These are phyloP conservation scores for Biston stratarius DNA, from an alignment of 2,888 invertebrate genomes.

Conservation along the genomic window DNA sequence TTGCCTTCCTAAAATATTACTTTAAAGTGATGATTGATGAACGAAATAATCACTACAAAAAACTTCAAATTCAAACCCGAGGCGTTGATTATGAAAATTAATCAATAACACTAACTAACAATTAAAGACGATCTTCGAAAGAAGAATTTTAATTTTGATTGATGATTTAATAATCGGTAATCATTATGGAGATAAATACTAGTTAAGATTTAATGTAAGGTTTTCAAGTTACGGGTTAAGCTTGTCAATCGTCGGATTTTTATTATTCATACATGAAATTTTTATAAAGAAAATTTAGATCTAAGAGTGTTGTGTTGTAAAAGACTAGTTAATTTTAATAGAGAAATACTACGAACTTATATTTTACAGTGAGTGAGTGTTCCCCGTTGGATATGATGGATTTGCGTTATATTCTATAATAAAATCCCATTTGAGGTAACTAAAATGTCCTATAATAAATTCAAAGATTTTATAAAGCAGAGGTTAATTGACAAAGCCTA, in stretches of 20 bases:
- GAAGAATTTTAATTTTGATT: conserved; percentile 62
- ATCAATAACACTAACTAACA: conserved; percentile 60
- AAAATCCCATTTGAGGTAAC: too few relatives aligned
- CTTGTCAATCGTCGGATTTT: conserved; percentile 26
- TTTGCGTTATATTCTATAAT: too few relatives aligned
- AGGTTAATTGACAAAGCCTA: too few relatives aligned
- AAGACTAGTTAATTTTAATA: too few relatives aligned
- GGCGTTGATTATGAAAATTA: conserved; percentile 48
- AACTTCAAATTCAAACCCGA: conserved; percentile 19
- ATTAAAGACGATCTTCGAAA: conserved; percentile 56
- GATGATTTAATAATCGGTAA: conserved; percentile 73
- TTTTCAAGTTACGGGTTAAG: conserved; percentile 45
- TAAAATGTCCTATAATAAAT: too few relatives aligned
- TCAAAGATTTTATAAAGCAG: too few relatives aligned
- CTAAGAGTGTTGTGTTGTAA: too few relatives aligned
- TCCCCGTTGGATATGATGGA: too few relatives aligned
- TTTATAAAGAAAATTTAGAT: too few relatives aligned
- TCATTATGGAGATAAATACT: conserved; percentile 55
- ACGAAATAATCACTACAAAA: conserved; percentile 14
- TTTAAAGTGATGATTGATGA: conserved; percentile 25
- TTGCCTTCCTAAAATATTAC: conserved; percentile 11
- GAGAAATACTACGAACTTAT: too few relatives aligned
- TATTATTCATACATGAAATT: neutral
- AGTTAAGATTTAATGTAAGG: conserved; percentile 33
- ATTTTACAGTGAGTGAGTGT: too few relatives aligned